Base-by-base conservation (phyloP, 2,888 invertebrate genomes). In the Drosophila crucigera region DNA sequence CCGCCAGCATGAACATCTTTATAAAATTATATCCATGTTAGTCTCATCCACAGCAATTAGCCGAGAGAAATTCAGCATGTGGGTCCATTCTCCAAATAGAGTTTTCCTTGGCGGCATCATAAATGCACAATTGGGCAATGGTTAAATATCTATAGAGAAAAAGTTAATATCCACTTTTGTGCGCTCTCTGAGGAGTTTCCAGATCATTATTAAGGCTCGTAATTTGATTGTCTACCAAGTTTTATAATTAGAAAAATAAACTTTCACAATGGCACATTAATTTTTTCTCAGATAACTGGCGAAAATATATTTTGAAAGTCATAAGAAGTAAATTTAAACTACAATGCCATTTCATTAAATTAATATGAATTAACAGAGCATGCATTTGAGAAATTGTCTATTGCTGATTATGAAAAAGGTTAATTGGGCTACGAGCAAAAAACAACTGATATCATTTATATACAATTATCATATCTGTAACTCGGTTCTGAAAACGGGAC, bases 31-130 rank as follows among this genome's bases (percentile, higher is more conserved):
- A 76, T 63, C 87, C 84, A 84, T 87, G 76, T 87, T 78, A 55
- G 84, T 77, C 68, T 73, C 78, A 83, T 86, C 84, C 70, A 41
- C 78, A 64, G 85, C 88, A 85, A 85, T 85, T 85, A 85, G 85
- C 75, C 81, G 83, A 68, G 88, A 81, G 88, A 85, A 85, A 85
- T 85, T 85, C 85, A 85, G 63, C 87, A 74, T 69, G 84, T 73
- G 83, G 76, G 73, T 81, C 77, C 74, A 77, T 84, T 84, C 78
- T 83, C 88, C 83, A 87, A 84, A 84, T 84, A 78, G 78, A 78
- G 84, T 75, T 67, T 63, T 79, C 72, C 50, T 22, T 62, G 50
- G 58, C 65, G 60, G 76, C 72, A 64, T 70, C 61, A 62, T 61
- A 74, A 74, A 66, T 67, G 60, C 70, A 58, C 64, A 82, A 61